Conservation (phyloP, 1,140 invertebrate genomes). For the Polyergus mexicanus region DNA sequence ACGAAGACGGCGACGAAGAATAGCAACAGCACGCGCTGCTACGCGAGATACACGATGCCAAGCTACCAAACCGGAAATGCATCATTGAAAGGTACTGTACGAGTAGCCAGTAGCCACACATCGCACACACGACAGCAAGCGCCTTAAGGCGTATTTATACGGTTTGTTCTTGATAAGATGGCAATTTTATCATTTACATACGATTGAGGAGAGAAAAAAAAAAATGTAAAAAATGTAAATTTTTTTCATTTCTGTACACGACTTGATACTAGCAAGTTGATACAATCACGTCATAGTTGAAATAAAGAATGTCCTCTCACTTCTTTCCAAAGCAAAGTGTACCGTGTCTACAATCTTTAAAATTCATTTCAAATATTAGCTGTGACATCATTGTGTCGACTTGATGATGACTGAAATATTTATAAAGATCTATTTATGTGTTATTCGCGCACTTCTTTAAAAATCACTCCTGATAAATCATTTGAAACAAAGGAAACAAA, state of each 20-base stretch:
- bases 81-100: slow-evolving; percentile 60
- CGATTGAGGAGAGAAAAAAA: neutral
- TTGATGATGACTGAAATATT: slow-evolving; percentile 14
- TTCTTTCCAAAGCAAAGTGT: slow-evolving; percentile 11
- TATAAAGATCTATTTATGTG: slow-evolving; percentile 23
- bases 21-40: slow-evolving; percentile 54
- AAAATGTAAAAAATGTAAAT: slow-evolving; percentile 16
- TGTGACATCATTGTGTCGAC: slow-evolving; percentile 18
- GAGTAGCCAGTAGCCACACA: slow-evolving; percentile 61
- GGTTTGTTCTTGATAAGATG: slow-evolving; percentile 12
- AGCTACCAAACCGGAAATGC: slow-evolving; percentile 70
- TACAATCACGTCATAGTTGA: slow-evolving; percentile 28
- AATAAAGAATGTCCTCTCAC: neutral
- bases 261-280: neutral
- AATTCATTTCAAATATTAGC: slow-evolving; percentile 46
- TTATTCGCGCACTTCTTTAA: neutral
- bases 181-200: slow-evolving; percentile 28
- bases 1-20: slow-evolving; percentile 45
- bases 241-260: neutral
- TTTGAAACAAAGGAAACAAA: neutral
- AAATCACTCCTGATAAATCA: neutral
- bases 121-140: slow-evolving; percentile 39
- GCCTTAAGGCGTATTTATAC: slow-evolving; percentile 46
- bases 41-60: slow-evolving; percentile 32
- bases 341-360: slow-evolving; percentile 27